Conservation (phyloP, 1,140 invertebrate species). For the Radopholus similis region DNA sequence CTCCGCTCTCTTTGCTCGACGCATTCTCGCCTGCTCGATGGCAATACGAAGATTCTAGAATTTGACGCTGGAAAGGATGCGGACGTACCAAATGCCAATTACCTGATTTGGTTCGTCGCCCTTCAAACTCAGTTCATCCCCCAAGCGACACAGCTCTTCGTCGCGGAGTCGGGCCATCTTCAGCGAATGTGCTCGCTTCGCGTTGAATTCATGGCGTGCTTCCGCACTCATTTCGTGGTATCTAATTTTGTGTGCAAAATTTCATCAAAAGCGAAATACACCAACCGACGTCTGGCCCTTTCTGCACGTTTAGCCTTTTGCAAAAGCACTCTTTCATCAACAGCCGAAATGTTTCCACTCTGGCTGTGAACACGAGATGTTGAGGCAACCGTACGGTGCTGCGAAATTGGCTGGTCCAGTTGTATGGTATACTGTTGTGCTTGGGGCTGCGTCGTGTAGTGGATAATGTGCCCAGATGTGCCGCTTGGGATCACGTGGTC, state of each 20-base stretch:
- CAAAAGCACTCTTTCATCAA: conserved; percentile 5
- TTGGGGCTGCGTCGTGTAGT: background rate
- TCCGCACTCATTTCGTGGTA: conserved; percentile 30
- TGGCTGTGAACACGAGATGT: background rate
- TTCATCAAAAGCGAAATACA: background rate
- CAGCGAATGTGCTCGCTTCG: conserved; percentile 21
- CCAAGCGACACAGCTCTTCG: conserved; percentile 22
- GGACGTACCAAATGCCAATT: background rate
- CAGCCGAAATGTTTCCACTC: background rate
- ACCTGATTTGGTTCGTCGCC: background rate
- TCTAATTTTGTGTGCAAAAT: conserved; percentile 7
- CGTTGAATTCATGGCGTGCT: conserved; percentile 25
- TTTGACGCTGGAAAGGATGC: background rate
- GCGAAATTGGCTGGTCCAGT: background rate
- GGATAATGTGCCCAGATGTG: background rate
- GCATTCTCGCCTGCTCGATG: conserved; percentile 23
- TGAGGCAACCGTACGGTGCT: background rate
- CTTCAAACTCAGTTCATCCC: conserved; percentile 14
- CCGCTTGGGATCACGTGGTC: background rate
- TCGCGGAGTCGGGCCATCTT: conserved; percentile 21
- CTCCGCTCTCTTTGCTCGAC: conserved; percentile 17
- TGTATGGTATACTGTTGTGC: conserved; percentile 14
- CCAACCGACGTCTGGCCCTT: conserved; percentile 14
- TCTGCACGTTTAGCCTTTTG: conserved; percentile 27
- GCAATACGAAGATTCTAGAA: conserved; percentile 1